phyloP scores from a whole-genome alignment of 2,888 invertebrate genomes.

The Arge pagana region DNA sequence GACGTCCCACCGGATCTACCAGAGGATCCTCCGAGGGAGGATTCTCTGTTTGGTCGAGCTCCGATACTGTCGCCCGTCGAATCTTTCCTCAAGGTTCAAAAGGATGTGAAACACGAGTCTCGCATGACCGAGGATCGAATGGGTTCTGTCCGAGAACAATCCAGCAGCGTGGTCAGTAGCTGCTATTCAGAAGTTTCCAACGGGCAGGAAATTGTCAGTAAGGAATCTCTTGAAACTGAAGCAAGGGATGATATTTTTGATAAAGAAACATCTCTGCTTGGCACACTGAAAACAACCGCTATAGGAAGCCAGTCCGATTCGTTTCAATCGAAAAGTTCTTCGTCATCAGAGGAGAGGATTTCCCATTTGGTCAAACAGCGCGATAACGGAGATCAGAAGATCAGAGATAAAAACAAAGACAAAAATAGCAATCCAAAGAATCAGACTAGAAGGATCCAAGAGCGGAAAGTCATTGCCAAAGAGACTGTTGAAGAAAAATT shows the following conservation, averaged over 20 bases:
- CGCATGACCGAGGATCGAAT: conserved; percentile 1
- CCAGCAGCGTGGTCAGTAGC: background rate
- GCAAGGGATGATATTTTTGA: background rate
- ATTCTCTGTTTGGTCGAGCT: conserved; percentile 51
- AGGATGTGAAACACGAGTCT: background rate
- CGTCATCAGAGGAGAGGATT: too few species aligned
- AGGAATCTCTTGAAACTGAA: conserved; percentile 5
- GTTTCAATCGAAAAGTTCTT: background rate
- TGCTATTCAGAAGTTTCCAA: conserved; percentile 8
- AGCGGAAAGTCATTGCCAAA: conserved; percentile 20
- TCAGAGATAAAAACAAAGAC: background rate
- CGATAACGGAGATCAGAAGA: too few species aligned
- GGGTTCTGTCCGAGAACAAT: conserved; percentile 20
- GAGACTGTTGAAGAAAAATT: conserved; percentile 24
- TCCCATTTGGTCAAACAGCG: too few species aligned
- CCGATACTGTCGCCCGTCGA: conserved; percentile 53
- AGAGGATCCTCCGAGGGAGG: conserved; percentile 52
- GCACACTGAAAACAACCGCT: background rate
- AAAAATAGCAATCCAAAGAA: background rate
- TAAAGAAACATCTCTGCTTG: background rate
- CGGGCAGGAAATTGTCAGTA: background rate
- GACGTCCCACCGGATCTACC: conserved; percentile 57
- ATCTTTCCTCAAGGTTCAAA: conserved; percentile 15
- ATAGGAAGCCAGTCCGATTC: background rate
- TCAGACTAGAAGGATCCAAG: background rate